phyloP scores from a whole-genome alignment of 2,888 invertebrate genomes.

The Bellardia bayeri region DNA sequence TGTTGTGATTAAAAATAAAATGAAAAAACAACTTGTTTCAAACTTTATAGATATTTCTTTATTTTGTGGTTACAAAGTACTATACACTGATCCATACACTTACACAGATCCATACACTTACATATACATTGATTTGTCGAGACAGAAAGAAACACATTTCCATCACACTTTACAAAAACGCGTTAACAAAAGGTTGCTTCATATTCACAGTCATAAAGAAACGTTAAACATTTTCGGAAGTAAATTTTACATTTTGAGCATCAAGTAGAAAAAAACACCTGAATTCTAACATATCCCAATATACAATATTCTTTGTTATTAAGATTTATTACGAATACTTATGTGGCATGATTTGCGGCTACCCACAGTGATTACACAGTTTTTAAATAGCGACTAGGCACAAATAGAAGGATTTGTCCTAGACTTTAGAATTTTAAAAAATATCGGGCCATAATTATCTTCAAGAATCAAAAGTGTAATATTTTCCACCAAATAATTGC shows the following conservation, averaged over 20 bases:
- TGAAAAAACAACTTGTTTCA: constrained; percentile 14
- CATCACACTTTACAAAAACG: neutral
- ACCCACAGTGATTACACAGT: too few species aligned
- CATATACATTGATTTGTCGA: neutral
- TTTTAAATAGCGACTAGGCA: too few species aligned
- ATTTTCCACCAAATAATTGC: too few species aligned
- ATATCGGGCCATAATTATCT: too few species aligned
- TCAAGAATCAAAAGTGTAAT: too few species aligned
- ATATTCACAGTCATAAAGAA: neutral
- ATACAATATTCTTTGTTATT: neutral
- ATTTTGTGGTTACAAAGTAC: constrained; percentile 8
- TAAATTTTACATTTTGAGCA: neutral
- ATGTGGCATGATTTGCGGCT: too few species aligned
- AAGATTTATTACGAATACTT: too few species aligned
- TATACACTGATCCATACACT: neutral
- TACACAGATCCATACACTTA: neutral
- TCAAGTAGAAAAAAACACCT: neutral
- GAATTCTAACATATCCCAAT: neutral
- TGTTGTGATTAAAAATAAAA: constrained; percentile 49
- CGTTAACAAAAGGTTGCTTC: neutral
- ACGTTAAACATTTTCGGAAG: neutral
- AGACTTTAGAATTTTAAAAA: too few species aligned
- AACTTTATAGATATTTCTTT: constrained; percentile 42
- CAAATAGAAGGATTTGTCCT: too few species aligned
- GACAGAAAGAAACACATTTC: neutral